Base-by-base conservation (phyloP, 2,113 vertebrate species). In the Cyanoderma ruficeps region DNA sequence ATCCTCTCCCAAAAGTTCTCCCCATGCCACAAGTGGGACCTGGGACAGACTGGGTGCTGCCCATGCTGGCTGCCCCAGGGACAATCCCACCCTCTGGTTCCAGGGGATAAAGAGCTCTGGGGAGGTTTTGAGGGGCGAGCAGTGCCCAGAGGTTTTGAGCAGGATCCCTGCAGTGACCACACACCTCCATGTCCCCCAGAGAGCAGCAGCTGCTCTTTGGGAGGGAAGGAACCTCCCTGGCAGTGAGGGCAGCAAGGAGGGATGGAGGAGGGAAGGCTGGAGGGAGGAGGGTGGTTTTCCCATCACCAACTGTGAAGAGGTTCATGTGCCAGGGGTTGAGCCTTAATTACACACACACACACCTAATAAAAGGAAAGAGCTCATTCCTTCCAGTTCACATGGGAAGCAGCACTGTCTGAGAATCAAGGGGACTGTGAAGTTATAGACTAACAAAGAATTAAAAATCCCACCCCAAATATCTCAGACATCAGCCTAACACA, bases 21-120 rank as follows among this genome's bases (percentile, higher is more conserved):
- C 22, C 15, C 1, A 0, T 5, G 59, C 78, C 44, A 3, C 11
- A 42, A 11, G n/a, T 6, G 11, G 28, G 44, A 7, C 47, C 10
- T 0, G 2, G 42, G 31, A 46, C 52, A 63, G 28, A 68, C 35
- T 17, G 30, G 50, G 35, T 60, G 68, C 64, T 88, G 50, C 49
- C 20, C 2, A 0, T 41, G 46, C 27, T 63, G 42, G 14, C 4
- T 49, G 44, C 41, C 56, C 55, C 55, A 65, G 59, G 42, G 24
- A 57, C 17, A 65, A 46, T 44, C 64, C 41, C 76, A 68, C 20
- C 6, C 64, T 47, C 64, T 90, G 33, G 3, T 35, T 20, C 30
- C 35, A 37, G 46, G 53, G 18, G 2, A 53, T 63, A 41, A 49
- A 24, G 28, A 89, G 11, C 65, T 30, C 44, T 9, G 39, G 35